Evolutionary conservation across 2,888 invertebrate genomes (phyloP), one percentile per base, ranked within the genome.

Genomic region (Brachyopa scutellaris): DNA sequence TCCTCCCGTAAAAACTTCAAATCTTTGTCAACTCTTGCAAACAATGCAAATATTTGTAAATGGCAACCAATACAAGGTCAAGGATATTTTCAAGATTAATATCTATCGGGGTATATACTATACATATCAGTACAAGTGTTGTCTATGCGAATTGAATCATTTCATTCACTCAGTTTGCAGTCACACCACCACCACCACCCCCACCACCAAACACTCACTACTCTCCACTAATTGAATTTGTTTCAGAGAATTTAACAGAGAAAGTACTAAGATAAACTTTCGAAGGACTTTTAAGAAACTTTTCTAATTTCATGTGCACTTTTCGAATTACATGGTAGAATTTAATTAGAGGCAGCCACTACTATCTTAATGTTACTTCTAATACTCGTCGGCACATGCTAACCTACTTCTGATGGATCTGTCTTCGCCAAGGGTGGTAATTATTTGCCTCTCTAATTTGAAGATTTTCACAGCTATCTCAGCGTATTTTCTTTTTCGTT

Each of bases 251-350:
- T 80, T 80, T 69, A 80, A 80, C 80, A 57, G 42, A 51, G 69
- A 69, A 80, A 74, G 57, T 74, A 70, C 69, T 45, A 51, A 36
- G 80, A 76, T 76, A 80, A 80, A 80, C 74, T 80, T 74, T 80
- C 15, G 45, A 62, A 69, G 62, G 74, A 80, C 69, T 74, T 42
- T 57, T 53, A 36, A 64, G 40, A 80, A 80, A 80, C 69, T 80
- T 80, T 80, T 76, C 80, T 80, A 80, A 80, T 80, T 80, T 76
- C 80, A 76, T 80, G 80, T 76, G 80, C 69, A 80, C 76, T 80
- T 64, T 80, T 76, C 80, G 51, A 53, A 80, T 80, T 80, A 80
- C 74, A 80, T 70, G 76, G 51, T 29, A 36, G 57, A 80, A 80
- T 80, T 76, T 80, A 80, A 80, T 80, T 80, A 80, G 76, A 80